Base-by-base conservation (phyloP, 2,113 vertebrate genomes). In the Dromaius novaehollandiae region DNA sequence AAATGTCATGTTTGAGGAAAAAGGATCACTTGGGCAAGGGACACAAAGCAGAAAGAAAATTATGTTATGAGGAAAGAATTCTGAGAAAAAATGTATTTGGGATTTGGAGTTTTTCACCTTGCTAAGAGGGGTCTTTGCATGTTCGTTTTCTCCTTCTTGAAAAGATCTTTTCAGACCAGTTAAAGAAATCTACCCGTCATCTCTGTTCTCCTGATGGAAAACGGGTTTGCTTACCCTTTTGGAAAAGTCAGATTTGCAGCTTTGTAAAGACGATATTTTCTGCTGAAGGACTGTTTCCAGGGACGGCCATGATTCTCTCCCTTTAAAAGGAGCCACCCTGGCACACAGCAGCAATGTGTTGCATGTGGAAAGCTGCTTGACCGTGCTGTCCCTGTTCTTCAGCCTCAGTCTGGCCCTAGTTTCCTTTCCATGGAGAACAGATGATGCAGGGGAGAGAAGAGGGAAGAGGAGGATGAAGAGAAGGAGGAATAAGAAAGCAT, bases 261-360 rank as follows among this genome's bases (percentile, higher is more conserved):
- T 38, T 13, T 8, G 2, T 12, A 8, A 21, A 38, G 13, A 38
- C 68, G 50, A 42, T 28, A 76, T 13, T 11, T 63, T 34, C 55
- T 36, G 42, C 25, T 6, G 44, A 28, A 75, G 40, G 8, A 38
- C 8, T 0, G 0, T 25, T 88, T 68, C 21, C 11, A 0, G 3
- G 18, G 9, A 40, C 4, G 8, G 3, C 42, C 0, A 0, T 16
- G 42, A 4, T 11, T 36, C 36, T 44, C 28, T 80, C 7, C 48
- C 24, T 32, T 60, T 2, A 10, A n/a, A 6, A 13, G 11, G 13
- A 38, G 6, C 25, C 0, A 0, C 44, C n/a, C 11, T 25, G 7
- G 17, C 13, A 34, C 44, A 22, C 7, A 34, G 40, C 30, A 60
- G 21, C n/a, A 20, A 36, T 5, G 34, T 1, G 5, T 56, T 50